These are phyloP conservation scores for Dryobotodes eremita DNA, from an alignment of 2,888 invertebrate genomes.

Conservation along the genomic window DNA sequence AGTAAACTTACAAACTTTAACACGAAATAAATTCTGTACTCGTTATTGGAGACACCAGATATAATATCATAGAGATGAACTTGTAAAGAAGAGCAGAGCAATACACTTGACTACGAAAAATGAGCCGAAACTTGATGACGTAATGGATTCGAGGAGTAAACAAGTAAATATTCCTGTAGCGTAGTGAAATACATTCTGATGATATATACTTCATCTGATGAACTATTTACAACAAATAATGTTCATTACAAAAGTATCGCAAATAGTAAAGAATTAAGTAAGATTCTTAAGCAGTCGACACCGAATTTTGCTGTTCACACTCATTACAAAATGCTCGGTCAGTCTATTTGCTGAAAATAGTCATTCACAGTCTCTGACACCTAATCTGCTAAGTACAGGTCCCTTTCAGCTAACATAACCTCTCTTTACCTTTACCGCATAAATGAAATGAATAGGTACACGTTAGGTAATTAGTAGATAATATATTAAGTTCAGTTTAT, in stretches of 20 bases:
- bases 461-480: not conserved
- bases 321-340: conserved; percentile 13
- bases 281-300: not conserved
- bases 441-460: conserved; percentile 29
- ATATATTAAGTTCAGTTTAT: not conserved
- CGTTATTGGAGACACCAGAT: conserved; percentile 13
- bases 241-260: not conserved
- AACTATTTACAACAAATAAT: not conserved
- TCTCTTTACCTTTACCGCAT: conserved; percentile 15
- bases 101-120: not conserved
- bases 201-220: not conserved
- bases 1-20: conserved; percentile 43
- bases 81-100: not conserved
- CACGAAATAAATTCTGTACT: conserved; percentile 9
- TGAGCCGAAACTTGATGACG: not conserved
- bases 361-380: conserved; percentile 10
- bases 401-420: conserved; percentile 14
- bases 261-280: not conserved
- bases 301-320: conserved; percentile 16
- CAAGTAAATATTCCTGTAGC: not conserved
- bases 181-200: not conserved
- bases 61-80: conserved; percentile 6
- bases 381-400: conserved; percentile 40
- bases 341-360: conserved; percentile 1
- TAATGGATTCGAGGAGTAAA: not conserved